phyloP scores from a whole-genome alignment of 2,888 invertebrate genomes.

The Drosophila paucipuncta region DNA sequence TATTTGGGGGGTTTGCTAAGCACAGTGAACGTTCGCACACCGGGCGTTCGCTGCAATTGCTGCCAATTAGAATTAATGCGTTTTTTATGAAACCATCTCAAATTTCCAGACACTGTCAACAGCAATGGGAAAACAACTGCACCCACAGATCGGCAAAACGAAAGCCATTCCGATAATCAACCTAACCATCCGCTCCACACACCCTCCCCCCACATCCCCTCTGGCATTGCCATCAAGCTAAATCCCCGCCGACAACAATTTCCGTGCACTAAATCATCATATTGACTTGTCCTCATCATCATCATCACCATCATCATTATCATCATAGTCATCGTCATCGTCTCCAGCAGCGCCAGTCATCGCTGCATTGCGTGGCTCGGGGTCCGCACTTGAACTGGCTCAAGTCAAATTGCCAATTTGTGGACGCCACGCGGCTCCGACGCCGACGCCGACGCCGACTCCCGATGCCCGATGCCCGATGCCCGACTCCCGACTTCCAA shows the following conservation, averaged over 20 bases:
- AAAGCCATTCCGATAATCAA: slow-evolving; percentile 3
- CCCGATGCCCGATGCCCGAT: slow-evolving; percentile 2
- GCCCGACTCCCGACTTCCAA: slow-evolving; percentile 20
- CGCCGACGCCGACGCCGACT: slow-evolving; percentile 5
- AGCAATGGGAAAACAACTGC: slow-evolving; percentile 25
- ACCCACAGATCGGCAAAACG: slow-evolving; percentile 32
- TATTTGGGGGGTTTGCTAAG: not conserved
- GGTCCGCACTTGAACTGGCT: slow-evolving; percentile 50
- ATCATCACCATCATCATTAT: slow-evolving; percentile 22
- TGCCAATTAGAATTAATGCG: slow-evolving; percentile 82
- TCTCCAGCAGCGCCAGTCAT: slow-evolving; percentile 63
- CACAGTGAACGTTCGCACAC: slow-evolving; percentile 49
- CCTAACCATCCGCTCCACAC: not conserved
- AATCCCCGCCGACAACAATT: slow-evolving; percentile 48
- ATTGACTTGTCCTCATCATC: slow-evolving; percentile 65
- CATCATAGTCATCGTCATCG: slow-evolving; percentile 2
- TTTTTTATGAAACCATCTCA: slow-evolving; percentile 75
- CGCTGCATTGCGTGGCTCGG: slow-evolving; percentile 42
- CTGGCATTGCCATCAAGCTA: slow-evolving; percentile 1
- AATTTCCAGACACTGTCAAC: slow-evolving; percentile 65
- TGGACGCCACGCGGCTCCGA: slow-evolving; percentile 50
- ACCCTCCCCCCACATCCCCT: not conserved
- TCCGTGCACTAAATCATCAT: slow-evolving; percentile 75
- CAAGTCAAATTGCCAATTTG: slow-evolving; percentile 79
- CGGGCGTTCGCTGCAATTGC: slow-evolving; percentile 76